phyloP scores from a whole-genome alignment of 1,140 invertebrate genomes.

The Achatina immaculata region DNA sequence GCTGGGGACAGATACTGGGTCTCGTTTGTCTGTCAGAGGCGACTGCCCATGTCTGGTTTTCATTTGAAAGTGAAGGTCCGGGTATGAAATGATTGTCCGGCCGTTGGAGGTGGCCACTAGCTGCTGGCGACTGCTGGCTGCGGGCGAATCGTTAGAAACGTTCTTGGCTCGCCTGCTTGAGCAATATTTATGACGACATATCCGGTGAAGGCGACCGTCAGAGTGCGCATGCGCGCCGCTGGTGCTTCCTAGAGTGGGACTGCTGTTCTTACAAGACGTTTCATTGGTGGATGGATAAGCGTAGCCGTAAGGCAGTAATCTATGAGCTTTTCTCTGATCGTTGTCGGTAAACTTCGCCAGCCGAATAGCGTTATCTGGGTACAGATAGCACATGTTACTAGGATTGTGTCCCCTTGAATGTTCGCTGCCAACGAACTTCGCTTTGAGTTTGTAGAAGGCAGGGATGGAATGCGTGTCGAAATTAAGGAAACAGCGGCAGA shows the following conservation, averaged over 20 bases:
- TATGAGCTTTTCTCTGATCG: not conserved
- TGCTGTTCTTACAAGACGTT: constrained; percentile 19
- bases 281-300: constrained; percentile 48
- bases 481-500: constrained; percentile 50
- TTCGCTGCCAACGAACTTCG: constrained; percentile 41
- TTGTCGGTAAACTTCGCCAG: constrained; percentile 39
- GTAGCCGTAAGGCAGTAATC: constrained; percentile 9
- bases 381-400: constrained; percentile 11
- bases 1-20: not conserved
- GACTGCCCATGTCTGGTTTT: not conserved
- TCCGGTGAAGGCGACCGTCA: constrained; percentile 43
- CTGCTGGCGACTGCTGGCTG: not conserved
- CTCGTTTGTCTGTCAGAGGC: not conserved
- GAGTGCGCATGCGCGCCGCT: constrained; percentile 48
- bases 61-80: not conserved
- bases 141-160: not conserved
- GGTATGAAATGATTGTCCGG: not conserved
- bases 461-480: constrained; percentile 41
- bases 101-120: not conserved
- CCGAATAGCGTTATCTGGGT: constrained; percentile 33
- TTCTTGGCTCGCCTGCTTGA: constrained; percentile 38
- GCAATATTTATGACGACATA: constrained; percentile 48
- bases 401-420: not conserved
- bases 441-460: constrained; percentile 46
- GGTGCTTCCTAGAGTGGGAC: constrained; percentile 23